Base-by-base conservation (phyloP, 2,888 invertebrate genomes). In the Conus canariensis region DNA sequence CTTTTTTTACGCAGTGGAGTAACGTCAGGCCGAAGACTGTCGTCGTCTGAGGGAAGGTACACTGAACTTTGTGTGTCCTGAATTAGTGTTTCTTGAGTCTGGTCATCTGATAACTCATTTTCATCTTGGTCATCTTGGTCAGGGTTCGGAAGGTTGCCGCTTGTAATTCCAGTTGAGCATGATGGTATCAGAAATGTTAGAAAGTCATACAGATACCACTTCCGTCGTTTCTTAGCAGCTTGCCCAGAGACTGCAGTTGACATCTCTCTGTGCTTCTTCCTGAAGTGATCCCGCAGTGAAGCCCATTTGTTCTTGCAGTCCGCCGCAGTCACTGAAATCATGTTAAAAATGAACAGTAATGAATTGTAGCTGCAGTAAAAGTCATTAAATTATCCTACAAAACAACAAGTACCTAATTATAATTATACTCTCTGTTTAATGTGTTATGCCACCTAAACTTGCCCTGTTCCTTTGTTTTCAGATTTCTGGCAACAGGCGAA, bases 101-200 rank as follows among this genome's bases (percentile, higher is more conserved):
- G 77, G 85, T 85, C 85, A 85, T 60, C 85, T 60, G 85, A 85
- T 85, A 58, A 59, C 60, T 58, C 85, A n/a, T 58, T 85, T 58
- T 85, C 85, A 60, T 85, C 85, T 45, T 85, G 19, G 56, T 85
- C n/a, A 10, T 85, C 85, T 85, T 85, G 77, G 77, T 77, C 77
- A 9, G 77, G 77, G 77, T 25, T 77, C 25, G 77, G 85, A 85
- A 85, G 85, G 60, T 85, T 85, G 85, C 85, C 85, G 60, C 85
- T 85, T 58, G 85, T 85, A 4, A 60, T n/a, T 85, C 85, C 85
- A 59, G 85, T 85, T 56, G 85, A 85, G 85, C 85, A 85, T 59
- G 85, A 85, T 85, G 85, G 85, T 85, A 85, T 85, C 56, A 85
- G 60, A 85, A 85, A 85, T 60, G 85, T 85, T 5, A 85, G 60